phyloP scores from a whole-genome alignment of 30 jellyfish, hydroid and myxozoan species.

The Sanderia malayensis region DNA sequence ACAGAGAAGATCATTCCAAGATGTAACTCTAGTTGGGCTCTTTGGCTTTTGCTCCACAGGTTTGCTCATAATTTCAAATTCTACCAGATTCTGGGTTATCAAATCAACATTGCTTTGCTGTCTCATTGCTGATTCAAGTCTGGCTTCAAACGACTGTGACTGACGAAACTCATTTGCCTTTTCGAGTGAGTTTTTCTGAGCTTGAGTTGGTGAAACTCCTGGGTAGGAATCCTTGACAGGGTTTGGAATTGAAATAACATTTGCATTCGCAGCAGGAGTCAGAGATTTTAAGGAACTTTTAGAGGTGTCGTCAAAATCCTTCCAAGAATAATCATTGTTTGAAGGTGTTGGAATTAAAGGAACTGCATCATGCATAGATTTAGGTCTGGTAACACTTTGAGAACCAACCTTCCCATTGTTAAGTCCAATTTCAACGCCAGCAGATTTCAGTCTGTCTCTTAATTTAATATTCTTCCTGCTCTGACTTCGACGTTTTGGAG shows the following conservation, averaged over 20 bases:
- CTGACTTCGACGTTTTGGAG: slow-evolving; percentile 59
- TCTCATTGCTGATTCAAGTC: slow-evolving; percentile 14
- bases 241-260: no score
- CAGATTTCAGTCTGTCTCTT: slow-evolving; percentile 22
- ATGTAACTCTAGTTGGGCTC: slow-evolving; percentile 3
- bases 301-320: no score
- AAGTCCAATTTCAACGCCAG: slow-evolving; percentile 29
- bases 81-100: slow-evolving; percentile 24
- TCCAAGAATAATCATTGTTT: no score
- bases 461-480: slow-evolving; percentile 39
- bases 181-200: background rate
- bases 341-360: no score
- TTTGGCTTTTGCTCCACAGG: background rate
- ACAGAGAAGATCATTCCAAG: slow-evolving; percentile 16
- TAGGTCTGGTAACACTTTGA: no score
- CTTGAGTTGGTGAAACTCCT: no score
- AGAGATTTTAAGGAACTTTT: no score
- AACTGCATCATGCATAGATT: no score
- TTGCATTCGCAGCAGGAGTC: no score
- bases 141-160: slow-evolving; percentile 29
- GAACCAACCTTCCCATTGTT: no score
- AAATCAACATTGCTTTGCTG: slow-evolving; percentile 30
- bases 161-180: background rate
- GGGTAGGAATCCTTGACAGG: no score
- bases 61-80: slow-evolving; percentile 35